Percentiles rank a stretch among this genome's conserved stretches.
These are phyloP conservation scores for Thomomys bottae DNA, from an alignment of 2,113 vertebrate species.

Conservation along the genomic window DNA sequence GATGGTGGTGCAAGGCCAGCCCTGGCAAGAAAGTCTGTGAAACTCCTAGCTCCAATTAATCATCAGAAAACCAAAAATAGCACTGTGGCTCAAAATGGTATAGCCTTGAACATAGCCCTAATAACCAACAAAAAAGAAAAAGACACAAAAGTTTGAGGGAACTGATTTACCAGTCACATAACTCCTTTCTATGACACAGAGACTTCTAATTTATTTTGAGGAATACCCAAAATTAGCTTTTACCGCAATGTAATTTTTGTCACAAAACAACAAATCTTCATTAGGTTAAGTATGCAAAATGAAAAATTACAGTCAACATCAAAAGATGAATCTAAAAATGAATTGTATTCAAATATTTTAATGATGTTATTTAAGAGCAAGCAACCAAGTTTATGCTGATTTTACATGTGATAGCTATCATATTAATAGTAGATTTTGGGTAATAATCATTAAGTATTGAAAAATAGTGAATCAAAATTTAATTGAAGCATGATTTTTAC, in stretches of 20 bases:
- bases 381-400: neutral
- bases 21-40: no score
- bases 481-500: neutral
- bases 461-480: neutral
- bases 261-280: conserved; percentile 14
- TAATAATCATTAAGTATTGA: neutral
- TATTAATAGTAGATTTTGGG: neutral
- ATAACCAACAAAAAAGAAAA: no score
- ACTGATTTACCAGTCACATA: conserved; percentile 16
- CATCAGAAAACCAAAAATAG: no score
- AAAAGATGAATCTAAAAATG: neutral
- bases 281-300: conserved; percentile 20
- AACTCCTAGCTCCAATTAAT: no score
- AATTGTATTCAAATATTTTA: neutral
- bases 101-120: no score
- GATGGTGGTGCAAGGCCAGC: no score
- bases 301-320: neutral
- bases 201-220: neutral
- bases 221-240: neutral
- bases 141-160: no score
- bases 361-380: neutral
- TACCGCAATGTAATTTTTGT: neutral
- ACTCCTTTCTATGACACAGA: neutral
- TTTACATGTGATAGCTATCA: neutral
- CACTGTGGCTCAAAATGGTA: no score